Percentiles rank a stretch among this genome's conserved stretches.
These are phyloP conservation scores for Adelges cooleyi DNA, from an alignment of 1,140 invertebrate genomes.

Conservation along the genomic window DNA sequence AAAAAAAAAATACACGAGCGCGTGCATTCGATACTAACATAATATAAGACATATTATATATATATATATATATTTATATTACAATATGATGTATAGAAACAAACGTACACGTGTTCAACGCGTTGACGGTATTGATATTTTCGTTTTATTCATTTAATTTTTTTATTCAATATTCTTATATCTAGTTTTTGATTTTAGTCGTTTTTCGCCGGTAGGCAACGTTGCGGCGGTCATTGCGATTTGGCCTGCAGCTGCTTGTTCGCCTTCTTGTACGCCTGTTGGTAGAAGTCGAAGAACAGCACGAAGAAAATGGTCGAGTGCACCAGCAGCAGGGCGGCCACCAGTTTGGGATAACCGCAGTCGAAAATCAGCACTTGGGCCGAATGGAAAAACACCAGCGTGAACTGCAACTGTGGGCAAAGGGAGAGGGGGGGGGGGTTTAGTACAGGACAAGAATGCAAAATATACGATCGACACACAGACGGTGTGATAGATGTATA, in stretches of 20 bases:
- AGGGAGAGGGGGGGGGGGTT: no score
- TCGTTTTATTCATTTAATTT: no score
- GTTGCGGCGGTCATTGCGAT: neutral
- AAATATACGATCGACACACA: neutral
- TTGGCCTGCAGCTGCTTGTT: slow-evolving; percentile 19
- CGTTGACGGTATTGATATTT: no score
- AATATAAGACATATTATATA: no score
- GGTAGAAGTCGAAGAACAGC: slow-evolving; percentile 84
- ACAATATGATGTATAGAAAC: no score
- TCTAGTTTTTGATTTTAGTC: neutral
- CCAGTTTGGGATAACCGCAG: slow-evolving; percentile 63
- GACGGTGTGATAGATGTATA: no score
- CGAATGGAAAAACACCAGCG: slow-evolving; percentile 61
- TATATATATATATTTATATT: neutral
- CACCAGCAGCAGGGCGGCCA: slow-evolving; percentile 62
- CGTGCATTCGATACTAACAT: no score
- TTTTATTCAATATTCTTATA: no score
- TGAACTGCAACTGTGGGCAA: slow-evolving; percentile 63
- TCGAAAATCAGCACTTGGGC: slow-evolving; percentile 58
- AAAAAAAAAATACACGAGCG: slow-evolving; percentile 2
- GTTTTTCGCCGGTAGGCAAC: no score
- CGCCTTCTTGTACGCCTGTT: slow-evolving; percentile 59
- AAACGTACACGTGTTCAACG: no score
- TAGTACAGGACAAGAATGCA: no score
- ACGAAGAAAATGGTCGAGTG: slow-evolving; percentile 85